Conservation (phyloP, 2,888 invertebrate species). For the Tetrapedia diversipes region DNA sequence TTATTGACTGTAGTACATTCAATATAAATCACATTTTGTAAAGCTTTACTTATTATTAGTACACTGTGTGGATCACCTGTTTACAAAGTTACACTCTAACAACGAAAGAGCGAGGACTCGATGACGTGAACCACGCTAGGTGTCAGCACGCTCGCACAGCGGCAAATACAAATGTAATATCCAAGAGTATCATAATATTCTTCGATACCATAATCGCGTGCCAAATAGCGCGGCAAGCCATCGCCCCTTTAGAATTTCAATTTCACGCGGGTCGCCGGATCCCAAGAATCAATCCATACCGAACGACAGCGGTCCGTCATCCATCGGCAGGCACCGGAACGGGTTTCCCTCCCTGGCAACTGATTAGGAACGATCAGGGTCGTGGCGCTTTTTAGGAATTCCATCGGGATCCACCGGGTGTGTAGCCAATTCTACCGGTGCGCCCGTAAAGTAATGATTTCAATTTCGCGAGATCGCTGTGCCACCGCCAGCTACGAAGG, state of each 20-base stretch:
- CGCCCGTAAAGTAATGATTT: constrained; percentile 81
- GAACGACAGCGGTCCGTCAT: background rate
- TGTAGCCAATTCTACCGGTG: constrained; percentile 77
- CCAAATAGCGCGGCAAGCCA: too few species aligned
- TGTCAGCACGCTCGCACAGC: too few species aligned
- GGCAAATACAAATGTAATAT: too few species aligned
- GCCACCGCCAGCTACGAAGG: constrained; percentile 66
- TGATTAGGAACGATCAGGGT: constrained; percentile 39
- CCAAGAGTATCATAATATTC: too few species aligned
- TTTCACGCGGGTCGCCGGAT: background rate
- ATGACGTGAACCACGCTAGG: too few species aligned
- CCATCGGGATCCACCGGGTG: constrained; percentile 66
- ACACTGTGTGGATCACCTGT: too few species aligned
- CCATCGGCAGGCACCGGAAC: background rate
- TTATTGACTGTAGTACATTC: too few species aligned
- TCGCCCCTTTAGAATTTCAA: background rate
- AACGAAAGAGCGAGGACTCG: too few species aligned
- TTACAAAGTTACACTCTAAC: too few species aligned
- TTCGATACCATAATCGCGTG: too few species aligned
- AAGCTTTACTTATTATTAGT: too few species aligned
- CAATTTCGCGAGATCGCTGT: constrained; percentile 80
- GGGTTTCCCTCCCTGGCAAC: background rate
- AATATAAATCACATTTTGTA: too few species aligned
- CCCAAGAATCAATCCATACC: background rate
- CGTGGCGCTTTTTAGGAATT: constrained; percentile 70